Percentiles rank a stretch among this genome's conserved stretches.
Evolutionary conservation across 2,888 invertebrate genomes (phyloP).

Genomic region (Charanyca ferruginea): DNA sequence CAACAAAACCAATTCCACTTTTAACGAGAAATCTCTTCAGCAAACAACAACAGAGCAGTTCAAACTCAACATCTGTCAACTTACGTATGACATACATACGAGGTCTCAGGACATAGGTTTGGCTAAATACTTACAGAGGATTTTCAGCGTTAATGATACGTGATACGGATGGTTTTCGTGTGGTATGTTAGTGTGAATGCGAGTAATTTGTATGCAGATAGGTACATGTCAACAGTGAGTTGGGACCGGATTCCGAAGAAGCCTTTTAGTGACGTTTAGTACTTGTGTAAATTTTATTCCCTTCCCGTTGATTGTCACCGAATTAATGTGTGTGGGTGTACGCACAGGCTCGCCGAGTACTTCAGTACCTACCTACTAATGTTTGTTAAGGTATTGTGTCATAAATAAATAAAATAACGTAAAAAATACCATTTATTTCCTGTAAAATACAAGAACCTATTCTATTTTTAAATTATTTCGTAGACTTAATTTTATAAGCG

Average conservation of each 20-base stretch:
- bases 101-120: slow-evolving; percentile 59
- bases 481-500: no score
- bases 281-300: slow-evolving; percentile 71
- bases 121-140: slow-evolving; percentile 14
- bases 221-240: slow-evolving; percentile 71
- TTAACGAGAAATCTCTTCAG: slow-evolving; percentile 59
- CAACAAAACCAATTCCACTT: slow-evolving; percentile 50
- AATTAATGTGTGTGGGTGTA: slow-evolving; percentile 56
- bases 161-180: slow-evolving; percentile 41
- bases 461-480: no score
- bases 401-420: no score
- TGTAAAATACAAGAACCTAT: no score
- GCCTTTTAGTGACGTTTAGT: slow-evolving; percentile 70
- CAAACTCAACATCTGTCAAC: slow-evolving; percentile 70
- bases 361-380: neutral
- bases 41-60: slow-evolving; percentile 63
- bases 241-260: slow-evolving; percentile 64
- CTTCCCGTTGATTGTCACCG: slow-evolving; percentile 63
- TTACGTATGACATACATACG: slow-evolving; percentile 65
- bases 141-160: slow-evolving; percentile 32
- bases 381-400: no score
- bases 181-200: slow-evolving; percentile 45
- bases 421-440: no score
- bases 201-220: slow-evolving; percentile 74
- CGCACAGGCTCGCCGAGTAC: neutral